phyloP scores from a whole-genome alignment of 2,797 vertebrate genomes.

The Takifugu rubripes region DNA sequence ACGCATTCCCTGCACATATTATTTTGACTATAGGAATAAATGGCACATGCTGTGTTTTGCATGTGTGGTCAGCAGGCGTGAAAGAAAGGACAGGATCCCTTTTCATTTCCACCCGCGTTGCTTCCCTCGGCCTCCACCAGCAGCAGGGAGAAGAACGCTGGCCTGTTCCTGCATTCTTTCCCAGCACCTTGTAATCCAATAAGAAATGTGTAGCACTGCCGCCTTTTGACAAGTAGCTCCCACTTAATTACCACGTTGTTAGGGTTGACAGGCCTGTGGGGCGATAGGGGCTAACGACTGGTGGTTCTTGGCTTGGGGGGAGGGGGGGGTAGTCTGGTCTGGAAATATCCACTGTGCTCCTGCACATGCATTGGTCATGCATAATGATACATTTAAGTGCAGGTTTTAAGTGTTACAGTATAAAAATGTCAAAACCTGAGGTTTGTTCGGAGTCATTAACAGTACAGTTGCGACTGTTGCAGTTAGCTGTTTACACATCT shows the following conservation, averaged over 20 bases:
- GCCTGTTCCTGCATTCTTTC: slow-evolving; percentile 59
- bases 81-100: slow-evolving; percentile 58
- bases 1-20: slow-evolving; percentile 41
- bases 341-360: neutral
- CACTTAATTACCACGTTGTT: slow-evolving; percentile 77
- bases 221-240: slow-evolving; percentile 69
- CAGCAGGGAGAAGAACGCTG: slow-evolving; percentile 40
- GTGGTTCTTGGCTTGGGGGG: slow-evolving; percentile 17
- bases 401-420: neutral
- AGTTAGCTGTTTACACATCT: neutral
- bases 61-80: slow-evolving; percentile 65
- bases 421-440: no score
- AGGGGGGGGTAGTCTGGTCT: neutral
- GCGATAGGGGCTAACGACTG: slow-evolving; percentile 50
- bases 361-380: neutral
- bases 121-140: slow-evolving; percentile 46
- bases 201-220: slow-evolving; percentile 77
- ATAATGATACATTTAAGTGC: slow-evolving; percentile 22
- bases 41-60: slow-evolving; percentile 72
- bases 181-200: slow-evolving; percentile 78
- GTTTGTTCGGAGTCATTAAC: neutral
- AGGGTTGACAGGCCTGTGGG: slow-evolving; percentile 62
- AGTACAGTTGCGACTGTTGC: neutral
- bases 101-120: slow-evolving; percentile 57
- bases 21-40: slow-evolving; percentile 76